Conservation (phyloP, 2,888 invertebrate genomes). For the Dasypolia templi region DNA sequence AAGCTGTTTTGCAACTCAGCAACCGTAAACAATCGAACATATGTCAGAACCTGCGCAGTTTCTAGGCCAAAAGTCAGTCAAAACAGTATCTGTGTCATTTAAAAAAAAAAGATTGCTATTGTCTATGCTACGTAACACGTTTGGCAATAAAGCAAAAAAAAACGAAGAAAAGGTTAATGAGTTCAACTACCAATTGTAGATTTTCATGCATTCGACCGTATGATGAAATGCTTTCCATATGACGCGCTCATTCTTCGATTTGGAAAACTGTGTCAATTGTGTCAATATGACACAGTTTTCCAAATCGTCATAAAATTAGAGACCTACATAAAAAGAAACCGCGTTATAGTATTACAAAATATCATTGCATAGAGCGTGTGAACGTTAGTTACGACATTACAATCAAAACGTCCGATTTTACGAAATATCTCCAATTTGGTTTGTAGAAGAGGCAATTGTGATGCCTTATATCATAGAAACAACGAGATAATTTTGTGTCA, state of each 20-base stretch:
- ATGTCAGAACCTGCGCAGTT: not conserved
- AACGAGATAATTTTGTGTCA: conserved; percentile 11
- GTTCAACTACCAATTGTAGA: not conserved
- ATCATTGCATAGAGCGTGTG: conserved; percentile 76
- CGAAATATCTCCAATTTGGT: conserved; percentile 74
- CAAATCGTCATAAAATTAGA: conserved; percentile 56
- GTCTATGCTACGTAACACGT: not conserved
- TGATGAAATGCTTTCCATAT: not conserved
- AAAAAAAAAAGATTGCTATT: not conserved
- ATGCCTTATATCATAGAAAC: conserved; percentile 21
- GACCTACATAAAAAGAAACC: conserved; percentile 62
- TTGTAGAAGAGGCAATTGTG: conserved; percentile 47
- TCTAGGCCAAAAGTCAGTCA: not conserved
- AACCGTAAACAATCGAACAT: not conserved
- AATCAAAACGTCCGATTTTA: conserved; percentile 76
- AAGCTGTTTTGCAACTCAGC: not conserved
- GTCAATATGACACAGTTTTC: too few relatives aligned
- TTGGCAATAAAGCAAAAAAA: not conserved
- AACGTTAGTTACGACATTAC: conserved; percentile 74
- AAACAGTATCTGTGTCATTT: not conserved
- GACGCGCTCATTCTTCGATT: not conserved
- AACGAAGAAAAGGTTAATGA: too few relatives aligned
- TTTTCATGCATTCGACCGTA: not conserved
- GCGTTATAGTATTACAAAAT: conserved; percentile 74
- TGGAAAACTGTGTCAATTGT: too few relatives aligned